phyloP scores from a whole-genome alignment of 2,113 vertebrate genomes.

The Neopipo cinnamomea region DNA sequence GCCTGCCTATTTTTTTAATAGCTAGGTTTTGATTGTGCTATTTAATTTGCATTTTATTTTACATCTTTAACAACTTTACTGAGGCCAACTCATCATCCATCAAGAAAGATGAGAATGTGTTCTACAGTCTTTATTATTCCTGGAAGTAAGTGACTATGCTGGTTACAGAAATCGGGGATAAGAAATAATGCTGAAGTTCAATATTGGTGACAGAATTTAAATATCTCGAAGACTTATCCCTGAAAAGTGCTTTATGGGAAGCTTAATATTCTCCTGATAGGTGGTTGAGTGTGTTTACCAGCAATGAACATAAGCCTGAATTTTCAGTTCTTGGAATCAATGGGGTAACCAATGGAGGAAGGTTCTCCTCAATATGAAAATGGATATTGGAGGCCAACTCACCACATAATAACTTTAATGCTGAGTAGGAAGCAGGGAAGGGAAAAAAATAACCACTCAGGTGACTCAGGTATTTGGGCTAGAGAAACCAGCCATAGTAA shows the following conservation, averaged over 20 bases:
- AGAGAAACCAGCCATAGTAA: constrained; percentile 53
- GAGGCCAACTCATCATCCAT: constrained; percentile 17
- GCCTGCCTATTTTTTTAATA: constrained; percentile 39
- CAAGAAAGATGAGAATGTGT: constrained; percentile 42
- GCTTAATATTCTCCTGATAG: constrained; percentile 32
- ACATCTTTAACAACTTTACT: constrained; percentile 38
- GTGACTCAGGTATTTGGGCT: constrained; percentile 26
- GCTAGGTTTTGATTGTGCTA: constrained; percentile 48
- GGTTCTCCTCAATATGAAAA: background rate
- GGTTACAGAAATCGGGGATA: background rate
- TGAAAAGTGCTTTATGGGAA: constrained; percentile 8
- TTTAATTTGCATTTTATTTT: constrained; percentile 68
- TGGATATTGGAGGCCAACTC: background rate
- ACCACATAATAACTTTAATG: background rate
- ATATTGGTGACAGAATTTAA: constrained; percentile 13
- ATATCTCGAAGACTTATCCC: background rate
- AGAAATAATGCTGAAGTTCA: constrained; percentile 26
- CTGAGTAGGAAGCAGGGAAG: constrained; percentile 6
- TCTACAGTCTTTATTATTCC: constrained; percentile 49
- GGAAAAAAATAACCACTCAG: background rate
- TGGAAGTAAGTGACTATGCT: background rate
- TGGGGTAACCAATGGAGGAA: background rate
- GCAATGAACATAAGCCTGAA: background rate
- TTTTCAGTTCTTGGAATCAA: background rate
- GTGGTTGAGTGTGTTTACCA: background rate